Percentiles rank a stretch among this genome's conserved stretches.
Conservation (phyloP, 2,888 invertebrate species). For the Lepas anatifera region DNA sequence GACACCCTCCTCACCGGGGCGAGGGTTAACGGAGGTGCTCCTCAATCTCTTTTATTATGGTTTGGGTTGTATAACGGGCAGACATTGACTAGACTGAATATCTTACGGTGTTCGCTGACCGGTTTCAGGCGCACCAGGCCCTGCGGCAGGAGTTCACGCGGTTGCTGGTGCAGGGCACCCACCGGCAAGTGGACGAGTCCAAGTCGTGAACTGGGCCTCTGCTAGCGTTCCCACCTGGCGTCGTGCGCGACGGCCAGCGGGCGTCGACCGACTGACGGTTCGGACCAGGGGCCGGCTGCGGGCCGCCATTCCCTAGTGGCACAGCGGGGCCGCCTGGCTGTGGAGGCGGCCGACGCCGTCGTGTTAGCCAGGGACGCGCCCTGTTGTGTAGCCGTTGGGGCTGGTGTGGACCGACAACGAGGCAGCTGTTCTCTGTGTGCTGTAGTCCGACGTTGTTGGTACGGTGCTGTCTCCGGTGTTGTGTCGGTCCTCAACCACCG, state of each 20-base stretch:
- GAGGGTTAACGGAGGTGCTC: too few species aligned
- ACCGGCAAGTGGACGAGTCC: constrained; percentile 8
- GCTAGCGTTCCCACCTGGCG: background rate
- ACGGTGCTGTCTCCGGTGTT: constrained; percentile 21
- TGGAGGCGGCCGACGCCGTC: constrained; percentile 26
- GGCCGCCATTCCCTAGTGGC: background rate
- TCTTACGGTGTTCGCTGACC: too few species aligned
- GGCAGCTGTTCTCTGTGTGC: too few species aligned
- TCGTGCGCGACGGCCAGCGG: constrained; percentile 20
- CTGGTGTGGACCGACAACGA: too few species aligned
- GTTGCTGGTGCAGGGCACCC: background rate
- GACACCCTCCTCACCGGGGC: too few species aligned
- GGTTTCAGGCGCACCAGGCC: constrained; percentile 3
- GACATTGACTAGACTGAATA: too few species aligned
- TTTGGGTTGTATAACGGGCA: too few species aligned
- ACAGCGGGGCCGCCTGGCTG: background rate
- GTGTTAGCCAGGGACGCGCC: too few species aligned
- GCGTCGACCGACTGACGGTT: background rate
- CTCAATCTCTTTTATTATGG: background rate
- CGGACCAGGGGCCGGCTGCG: background rate
- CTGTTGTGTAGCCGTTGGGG: too few species aligned
- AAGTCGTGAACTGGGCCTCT: background rate
- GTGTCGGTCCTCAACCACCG: constrained; percentile 26
- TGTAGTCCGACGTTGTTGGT: constrained; percentile 28
- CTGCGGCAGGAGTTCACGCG: constrained; percentile 3